A percentile compares a stretch with the other conserved stretches of the same genome.
Conservation (phyloP, 2,797 vertebrate genomes). For the Notamacropus eugenii region DNA sequence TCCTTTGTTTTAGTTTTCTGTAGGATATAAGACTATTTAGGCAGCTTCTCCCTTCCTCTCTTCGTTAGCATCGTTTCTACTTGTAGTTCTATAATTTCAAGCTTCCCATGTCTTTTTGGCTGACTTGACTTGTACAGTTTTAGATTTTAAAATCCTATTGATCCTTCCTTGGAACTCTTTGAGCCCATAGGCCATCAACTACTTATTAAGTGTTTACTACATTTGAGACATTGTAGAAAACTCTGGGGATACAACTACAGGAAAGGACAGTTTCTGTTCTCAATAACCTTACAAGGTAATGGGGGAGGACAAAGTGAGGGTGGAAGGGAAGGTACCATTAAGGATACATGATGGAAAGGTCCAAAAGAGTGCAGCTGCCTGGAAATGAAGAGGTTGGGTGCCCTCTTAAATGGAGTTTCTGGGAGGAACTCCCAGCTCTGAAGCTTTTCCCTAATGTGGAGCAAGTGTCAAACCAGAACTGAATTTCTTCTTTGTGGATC, state of each 20-base stretch:
- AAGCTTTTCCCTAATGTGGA: neutral
- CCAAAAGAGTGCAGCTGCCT: neutral
- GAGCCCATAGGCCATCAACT: neutral
- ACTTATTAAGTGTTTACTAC: neutral
- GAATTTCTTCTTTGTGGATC: neutral
- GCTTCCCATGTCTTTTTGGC: neutral
- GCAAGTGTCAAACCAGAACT: neutral
- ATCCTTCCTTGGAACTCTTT: neutral
- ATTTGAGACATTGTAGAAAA: neutral
- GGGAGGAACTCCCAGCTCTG: neutral
- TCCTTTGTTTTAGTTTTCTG: neutral
- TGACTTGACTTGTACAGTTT: neutral
- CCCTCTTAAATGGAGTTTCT: neutral
- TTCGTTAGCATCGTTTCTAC: neutral
- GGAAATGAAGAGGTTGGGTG: neutral
- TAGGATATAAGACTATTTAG: neutral
- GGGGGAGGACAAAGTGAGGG: neutral
- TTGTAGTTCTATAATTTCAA: neutral
- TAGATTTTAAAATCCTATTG: neutral
- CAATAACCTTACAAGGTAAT: neutral
- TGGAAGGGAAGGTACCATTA: neutral
- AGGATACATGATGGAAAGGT: neutral
- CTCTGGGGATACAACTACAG: neutral
- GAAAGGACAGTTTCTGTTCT: neutral
- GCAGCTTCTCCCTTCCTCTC: neutral